Evolutionary conservation across 2,797 vertebrate species (phyloP).

Genomic region (Anabas testudineus): DNA sequence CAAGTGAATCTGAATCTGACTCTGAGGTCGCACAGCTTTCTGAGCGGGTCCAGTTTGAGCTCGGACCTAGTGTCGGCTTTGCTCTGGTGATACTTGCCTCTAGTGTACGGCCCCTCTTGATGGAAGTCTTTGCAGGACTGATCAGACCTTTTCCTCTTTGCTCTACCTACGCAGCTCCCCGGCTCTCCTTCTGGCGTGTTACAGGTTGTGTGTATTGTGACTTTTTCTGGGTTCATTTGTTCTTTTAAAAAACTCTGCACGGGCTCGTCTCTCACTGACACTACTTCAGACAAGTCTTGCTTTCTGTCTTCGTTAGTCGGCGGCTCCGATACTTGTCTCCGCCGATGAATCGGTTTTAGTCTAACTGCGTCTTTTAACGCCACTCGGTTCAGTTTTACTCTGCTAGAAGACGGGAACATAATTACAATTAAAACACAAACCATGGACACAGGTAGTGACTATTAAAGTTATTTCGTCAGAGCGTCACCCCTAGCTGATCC

Average conservation of each 20-base stretch:
- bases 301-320: background rate
- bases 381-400: slow-evolving; percentile 58
- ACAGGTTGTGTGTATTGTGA: background rate
- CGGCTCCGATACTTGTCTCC: background rate
- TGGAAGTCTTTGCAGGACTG: background rate
- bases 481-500: no score
- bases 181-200: background rate
- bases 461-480: background rate
- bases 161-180: background rate
- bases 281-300: background rate
- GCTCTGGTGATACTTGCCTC: slow-evolving; percentile 36
- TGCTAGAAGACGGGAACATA: slow-evolving; percentile 54
- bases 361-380: slow-evolving; percentile 33
- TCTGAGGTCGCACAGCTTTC: background rate
- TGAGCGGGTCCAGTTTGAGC: background rate
- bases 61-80: slow-evolving; percentile 17
- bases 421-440: background rate
- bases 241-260: background rate
- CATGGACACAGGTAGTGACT: background rate
- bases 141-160: background rate
- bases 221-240: background rate
- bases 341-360: slow-evolving; percentile 19
- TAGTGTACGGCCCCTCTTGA: background rate
- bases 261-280: background rate
- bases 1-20: background rate